Percentiles rank a stretch among this genome's conserved stretches.
phyloP scores from a whole-genome alignment of 2,797 vertebrate genomes.

The Centropyge bicolor region DNA sequence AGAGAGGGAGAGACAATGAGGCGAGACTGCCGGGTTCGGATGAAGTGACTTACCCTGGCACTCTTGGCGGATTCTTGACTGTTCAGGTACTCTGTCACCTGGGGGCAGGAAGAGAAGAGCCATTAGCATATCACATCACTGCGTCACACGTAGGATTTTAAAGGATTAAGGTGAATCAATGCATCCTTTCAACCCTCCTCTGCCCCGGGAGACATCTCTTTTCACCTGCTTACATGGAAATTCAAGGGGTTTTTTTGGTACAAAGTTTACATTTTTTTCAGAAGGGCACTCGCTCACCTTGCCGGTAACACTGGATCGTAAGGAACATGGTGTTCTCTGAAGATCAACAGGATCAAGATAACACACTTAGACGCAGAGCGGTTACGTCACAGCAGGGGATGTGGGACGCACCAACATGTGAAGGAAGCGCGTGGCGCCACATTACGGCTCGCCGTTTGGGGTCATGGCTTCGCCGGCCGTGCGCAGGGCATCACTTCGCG shows the following conservation, averaged over 20 bases:
- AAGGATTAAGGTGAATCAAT: slow-evolving; percentile 63
- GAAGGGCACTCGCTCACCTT: slow-evolving; percentile 26
- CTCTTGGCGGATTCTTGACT: slow-evolving; percentile 96
- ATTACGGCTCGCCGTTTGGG: slow-evolving; percentile 25
- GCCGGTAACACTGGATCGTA: slow-evolving; percentile 10
- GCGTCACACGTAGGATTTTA: slow-evolving; percentile 50
- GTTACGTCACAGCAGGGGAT: slow-evolving; percentile 43
- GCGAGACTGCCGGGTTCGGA: neutral
- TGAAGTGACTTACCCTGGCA: slow-evolving; percentile 88
- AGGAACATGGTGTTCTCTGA: slow-evolving; percentile 48
- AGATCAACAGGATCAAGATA: slow-evolving; percentile 51
- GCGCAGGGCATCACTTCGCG: slow-evolving; percentile 36
- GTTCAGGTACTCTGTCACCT: slow-evolving; percentile 95
- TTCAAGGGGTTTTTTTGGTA: slow-evolving; percentile 17
- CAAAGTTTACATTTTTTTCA: slow-evolving; percentile 28
- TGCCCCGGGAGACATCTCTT: slow-evolving; percentile 33
- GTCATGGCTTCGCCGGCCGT: slow-evolving; percentile 39
- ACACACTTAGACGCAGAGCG: slow-evolving; percentile 22
- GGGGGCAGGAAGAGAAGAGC: slow-evolving; percentile 41
- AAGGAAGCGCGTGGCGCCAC: slow-evolving; percentile 5
- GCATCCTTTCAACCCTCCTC: slow-evolving; percentile 50
- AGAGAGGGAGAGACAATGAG: slow-evolving; percentile 7
- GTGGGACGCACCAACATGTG: slow-evolving; percentile 20
- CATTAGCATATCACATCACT: slow-evolving; percentile 59
- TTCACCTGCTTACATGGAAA: slow-evolving; percentile 40